phyloP scores from a whole-genome alignment of 2,797 vertebrate genomes.

The Lepus townsendii region DNA sequence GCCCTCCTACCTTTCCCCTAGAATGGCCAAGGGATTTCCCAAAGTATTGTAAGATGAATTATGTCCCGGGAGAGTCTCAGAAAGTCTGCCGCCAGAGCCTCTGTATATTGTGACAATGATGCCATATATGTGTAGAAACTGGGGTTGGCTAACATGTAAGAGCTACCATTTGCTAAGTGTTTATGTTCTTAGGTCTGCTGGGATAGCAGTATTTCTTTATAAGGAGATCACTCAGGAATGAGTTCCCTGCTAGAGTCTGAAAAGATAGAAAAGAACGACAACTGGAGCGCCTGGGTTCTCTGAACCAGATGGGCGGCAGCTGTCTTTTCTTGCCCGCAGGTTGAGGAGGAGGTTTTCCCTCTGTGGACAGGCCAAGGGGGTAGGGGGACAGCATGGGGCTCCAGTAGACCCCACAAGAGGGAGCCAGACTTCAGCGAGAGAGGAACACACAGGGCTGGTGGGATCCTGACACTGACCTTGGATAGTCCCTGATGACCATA shows the following conservation, averaged over 20 bases:
- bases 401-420: neutral
- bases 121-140: neutral
- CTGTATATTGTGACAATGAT: neutral
- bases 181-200: neutral
- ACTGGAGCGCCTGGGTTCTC: neutral
- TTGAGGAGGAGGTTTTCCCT: neutral
- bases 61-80: neutral
- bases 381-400: neutral
- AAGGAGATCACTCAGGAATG: neutral
- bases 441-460: neutral
- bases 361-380: neutral
- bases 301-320: neutral
- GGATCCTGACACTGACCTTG: neutral
- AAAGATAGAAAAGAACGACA: neutral
- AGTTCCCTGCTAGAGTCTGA: neutral
- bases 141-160: neutral
- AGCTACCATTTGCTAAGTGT: slow-evolving; percentile 16
- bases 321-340: neutral
- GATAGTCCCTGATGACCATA: rapidly evolving
- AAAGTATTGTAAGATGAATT: neutral
- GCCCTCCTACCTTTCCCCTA: neutral
- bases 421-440: neutral
- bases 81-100: neutral
- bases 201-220: slow-evolving; percentile 6
- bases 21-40: neutral